Percentiles rank a stretch among this genome's conserved stretches.
Evolutionary conservation across 2,113 vertebrate species (phyloP).

Genomic region (Cephalopholis sonnerati): DNA sequence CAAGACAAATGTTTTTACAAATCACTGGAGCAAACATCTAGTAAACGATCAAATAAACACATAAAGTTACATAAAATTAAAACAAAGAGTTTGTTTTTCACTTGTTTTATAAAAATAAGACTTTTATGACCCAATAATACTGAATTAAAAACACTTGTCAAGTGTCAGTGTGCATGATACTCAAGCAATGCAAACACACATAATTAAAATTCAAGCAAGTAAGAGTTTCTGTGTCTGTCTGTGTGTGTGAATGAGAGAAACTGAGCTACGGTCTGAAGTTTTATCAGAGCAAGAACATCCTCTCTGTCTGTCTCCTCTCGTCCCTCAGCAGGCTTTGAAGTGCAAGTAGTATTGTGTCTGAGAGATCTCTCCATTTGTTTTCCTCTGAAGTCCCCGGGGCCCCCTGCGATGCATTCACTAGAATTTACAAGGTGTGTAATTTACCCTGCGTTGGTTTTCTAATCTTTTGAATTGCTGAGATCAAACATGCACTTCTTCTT

Average conservation of each 20-base stretch:
- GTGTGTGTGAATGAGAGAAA: conserved; percentile 16
- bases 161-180: not conserved
- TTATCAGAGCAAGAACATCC: conserved; percentile 57
- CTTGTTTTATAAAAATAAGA: not conserved
- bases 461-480: conserved; percentile 79
- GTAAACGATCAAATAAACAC: not conserved
- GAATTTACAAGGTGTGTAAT: conserved; percentile 82
- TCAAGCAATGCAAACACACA: not conserved
- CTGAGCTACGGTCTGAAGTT: conserved; percentile 18
- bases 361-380: conserved; percentile 83
- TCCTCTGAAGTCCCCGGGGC: conserved; percentile 79
- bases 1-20: not conserved
- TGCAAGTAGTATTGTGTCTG: conserved; percentile 78
- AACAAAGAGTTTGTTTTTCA: not conserved
- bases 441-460: conserved; percentile 76
- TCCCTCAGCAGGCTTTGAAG: conserved; percentile 79
- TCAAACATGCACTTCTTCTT: conserved; percentile 73
- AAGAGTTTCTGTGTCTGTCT: not conserved
- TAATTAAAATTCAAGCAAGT: not conserved
- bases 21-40: not conserved
- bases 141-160: not conserved
- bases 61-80: not conserved
- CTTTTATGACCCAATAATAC: not conserved
- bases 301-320: conserved; percentile 61
- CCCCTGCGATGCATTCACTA: conserved; percentile 74